phyloP scores from a whole-genome alignment of 30 jellyfish, hydroid and myxozoan genomes.

The Cassiopea andromeda region DNA sequence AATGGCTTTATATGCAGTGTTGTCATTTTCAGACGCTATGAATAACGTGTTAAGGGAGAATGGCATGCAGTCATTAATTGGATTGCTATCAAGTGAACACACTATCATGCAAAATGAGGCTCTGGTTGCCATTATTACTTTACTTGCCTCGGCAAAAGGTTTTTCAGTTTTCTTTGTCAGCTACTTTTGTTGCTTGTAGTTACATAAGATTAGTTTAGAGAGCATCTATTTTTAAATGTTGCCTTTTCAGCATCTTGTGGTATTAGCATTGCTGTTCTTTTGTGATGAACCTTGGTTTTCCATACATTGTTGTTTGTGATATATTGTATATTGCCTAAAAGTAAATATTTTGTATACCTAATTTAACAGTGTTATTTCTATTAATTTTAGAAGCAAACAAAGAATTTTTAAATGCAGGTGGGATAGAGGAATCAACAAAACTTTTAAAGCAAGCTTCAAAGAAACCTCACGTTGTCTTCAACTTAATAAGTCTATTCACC shows the following conservation, averaged over 20 bases:
- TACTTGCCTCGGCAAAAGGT: conserved; percentile 72
- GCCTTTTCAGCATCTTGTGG: not conserved
- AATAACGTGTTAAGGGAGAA: conserved; percentile 10
- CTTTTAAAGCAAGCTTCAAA: conserved; percentile 38
- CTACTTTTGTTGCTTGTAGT: not conserved
- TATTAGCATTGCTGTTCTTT: not conserved
- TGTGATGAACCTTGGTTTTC: not conserved
- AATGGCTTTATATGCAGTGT: not conserved
- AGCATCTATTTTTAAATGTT: not conserved
- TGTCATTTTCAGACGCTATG: conserved; percentile 4
- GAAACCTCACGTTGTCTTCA: conserved; percentile 56
- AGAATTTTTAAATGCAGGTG: conserved; percentile 33
- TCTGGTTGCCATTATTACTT: conserved; percentile 73
- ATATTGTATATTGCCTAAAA: not conserved
- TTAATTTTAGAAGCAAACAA: conserved; percentile 34
- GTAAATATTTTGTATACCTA: not conserved
- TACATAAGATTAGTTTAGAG: not conserved
- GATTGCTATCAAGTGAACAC: conserved; percentile 77
- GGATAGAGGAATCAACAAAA: conserved; percentile 38
- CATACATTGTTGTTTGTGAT: not conserved
- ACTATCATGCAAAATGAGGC: conserved; percentile 91
- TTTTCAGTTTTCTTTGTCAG: not conserved
- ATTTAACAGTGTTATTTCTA: not conserved
- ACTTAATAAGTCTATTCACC: conserved; percentile 43
- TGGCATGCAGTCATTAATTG: conserved; percentile 53